Conservation (phyloP, 2,888 invertebrate species). For the Pheosia gnoma region DNA sequence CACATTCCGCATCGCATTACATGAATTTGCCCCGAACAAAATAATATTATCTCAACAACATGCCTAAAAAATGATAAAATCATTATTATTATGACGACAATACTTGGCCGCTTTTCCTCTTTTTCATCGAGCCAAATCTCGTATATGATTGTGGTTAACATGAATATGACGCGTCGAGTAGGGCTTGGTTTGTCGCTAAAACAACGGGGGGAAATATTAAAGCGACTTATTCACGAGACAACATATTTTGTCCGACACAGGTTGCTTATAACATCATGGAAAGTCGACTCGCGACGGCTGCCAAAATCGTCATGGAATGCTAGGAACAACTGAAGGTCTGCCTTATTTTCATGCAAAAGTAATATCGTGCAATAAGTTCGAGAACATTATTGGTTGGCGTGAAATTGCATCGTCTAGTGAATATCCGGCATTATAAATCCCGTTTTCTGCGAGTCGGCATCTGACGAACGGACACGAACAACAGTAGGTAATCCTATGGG, state of each 20-base stretch:
- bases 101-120: conserved; percentile 3
- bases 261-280: not conserved
- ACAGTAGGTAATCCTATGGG: conserved; percentile 1
- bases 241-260: not conserved
- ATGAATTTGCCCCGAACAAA: not conserved
- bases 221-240: not conserved
- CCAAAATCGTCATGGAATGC: too few relatives aligned
- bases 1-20: not conserved
- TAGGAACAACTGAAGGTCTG: too few relatives aligned
- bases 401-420: not conserved
- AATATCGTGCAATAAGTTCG: too few relatives aligned
- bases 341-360: too few relatives aligned
- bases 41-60: conserved; percentile 2
- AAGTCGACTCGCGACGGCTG: too few relatives aligned
- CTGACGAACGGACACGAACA: conserved; percentile 1
- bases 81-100: not conserved
- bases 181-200: not conserved
- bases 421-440: not conserved
- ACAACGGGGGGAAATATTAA: not conserved
- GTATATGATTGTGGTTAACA: not conserved
- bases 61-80: conserved; percentile 2
- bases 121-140: conserved; percentile 3
- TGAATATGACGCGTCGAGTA: not conserved
- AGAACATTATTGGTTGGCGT: not conserved
- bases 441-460: not conserved